Percentiles rank a stretch among this genome's conserved stretches.
Evolutionary conservation across 2,888 invertebrate genomes (phyloP).

Genomic region (Sceliomorpha sp.): DNA sequence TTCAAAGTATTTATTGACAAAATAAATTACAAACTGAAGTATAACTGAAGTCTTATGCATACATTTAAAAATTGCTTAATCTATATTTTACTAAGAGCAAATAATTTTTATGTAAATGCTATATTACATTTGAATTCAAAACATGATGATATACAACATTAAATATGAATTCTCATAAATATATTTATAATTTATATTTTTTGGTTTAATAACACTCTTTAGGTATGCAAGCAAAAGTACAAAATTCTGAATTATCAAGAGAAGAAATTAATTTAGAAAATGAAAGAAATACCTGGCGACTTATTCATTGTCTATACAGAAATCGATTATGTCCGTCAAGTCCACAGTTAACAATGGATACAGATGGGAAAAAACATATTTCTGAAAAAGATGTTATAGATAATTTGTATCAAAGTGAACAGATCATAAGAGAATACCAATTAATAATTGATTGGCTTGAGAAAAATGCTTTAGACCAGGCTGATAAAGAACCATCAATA

Average conservation of each 20-base stretch:
- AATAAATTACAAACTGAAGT: too few relatives aligned
- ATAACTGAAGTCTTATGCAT: too few relatives aligned
- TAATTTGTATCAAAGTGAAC: slow-evolving; percentile 83
- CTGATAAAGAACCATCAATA: slow-evolving; percentile 80
- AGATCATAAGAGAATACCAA: slow-evolving; percentile 86
- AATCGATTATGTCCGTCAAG: slow-evolving; percentile 85
- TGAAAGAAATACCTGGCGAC: slow-evolving; percentile 94
- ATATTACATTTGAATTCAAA: too few relatives aligned
- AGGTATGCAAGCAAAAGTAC: slow-evolving; percentile 77
- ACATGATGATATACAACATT: too few relatives aligned
- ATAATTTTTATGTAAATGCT: too few relatives aligned
- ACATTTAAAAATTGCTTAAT: too few relatives aligned
- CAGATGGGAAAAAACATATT: slow-evolving; percentile 62
- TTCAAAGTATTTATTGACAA: too few relatives aligned
- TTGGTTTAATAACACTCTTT: too few relatives aligned
- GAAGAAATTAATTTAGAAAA: slow-evolving; percentile 83
- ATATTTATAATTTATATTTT: too few relatives aligned
- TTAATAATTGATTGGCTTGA: slow-evolving; percentile 96
- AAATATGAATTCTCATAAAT: too few relatives aligned
- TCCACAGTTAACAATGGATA: slow-evolving; percentile 65
- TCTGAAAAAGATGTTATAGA: slow-evolving; percentile 84
- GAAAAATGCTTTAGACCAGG: slow-evolving; percentile 86
- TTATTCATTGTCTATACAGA: slow-evolving; percentile 90
- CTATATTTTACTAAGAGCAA: too few relatives aligned
- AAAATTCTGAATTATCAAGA: slow-evolving; percentile 65